These are phyloP conservation scores for Prinia subflava DNA, from an alignment of 2,113 vertebrate species.

Conservation along the genomic window DNA sequence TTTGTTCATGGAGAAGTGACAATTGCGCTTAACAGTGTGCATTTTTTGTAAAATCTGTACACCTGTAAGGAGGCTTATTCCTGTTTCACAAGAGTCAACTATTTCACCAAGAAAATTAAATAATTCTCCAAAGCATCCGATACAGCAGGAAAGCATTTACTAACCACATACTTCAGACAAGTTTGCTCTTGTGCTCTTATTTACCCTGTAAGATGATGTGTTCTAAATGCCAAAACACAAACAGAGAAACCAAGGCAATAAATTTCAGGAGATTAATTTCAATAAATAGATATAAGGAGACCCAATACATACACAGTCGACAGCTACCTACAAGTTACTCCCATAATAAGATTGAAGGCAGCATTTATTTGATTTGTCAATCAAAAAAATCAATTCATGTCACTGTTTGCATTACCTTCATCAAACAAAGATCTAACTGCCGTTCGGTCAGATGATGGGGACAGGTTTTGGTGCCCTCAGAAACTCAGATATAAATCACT, in stretches of 20 bases:
- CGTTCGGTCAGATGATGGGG: background rate
- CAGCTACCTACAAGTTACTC: background rate
- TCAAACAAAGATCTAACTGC: background rate
- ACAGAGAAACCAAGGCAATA: background rate
- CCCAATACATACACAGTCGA: rapidly evolving
- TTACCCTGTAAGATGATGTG: background rate
- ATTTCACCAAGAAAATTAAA: background rate
- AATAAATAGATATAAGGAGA: background rate
- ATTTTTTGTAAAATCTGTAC: background rate
- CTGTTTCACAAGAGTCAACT: background rate
- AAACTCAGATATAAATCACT: background rate
- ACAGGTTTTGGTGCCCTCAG: background rate
- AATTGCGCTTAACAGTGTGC: background rate
- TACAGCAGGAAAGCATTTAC: background rate
- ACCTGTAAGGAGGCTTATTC: background rate
- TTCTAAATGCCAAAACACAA: background rate
- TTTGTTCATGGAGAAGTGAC: background rate
- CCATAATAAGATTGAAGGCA: background rate
- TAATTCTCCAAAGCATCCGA: background rate
- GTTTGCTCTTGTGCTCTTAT: slow-evolving; percentile 9
- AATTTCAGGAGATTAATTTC: background rate
- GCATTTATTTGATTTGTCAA: background rate
- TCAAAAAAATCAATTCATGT: background rate
- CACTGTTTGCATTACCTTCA: background rate
- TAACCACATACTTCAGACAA: background rate